Percentiles rank a stretch among this genome's conserved stretches.
Evolutionary conservation across 2,888 invertebrate species (phyloP).

Genomic region (Amphiduros pacificus): DNA sequence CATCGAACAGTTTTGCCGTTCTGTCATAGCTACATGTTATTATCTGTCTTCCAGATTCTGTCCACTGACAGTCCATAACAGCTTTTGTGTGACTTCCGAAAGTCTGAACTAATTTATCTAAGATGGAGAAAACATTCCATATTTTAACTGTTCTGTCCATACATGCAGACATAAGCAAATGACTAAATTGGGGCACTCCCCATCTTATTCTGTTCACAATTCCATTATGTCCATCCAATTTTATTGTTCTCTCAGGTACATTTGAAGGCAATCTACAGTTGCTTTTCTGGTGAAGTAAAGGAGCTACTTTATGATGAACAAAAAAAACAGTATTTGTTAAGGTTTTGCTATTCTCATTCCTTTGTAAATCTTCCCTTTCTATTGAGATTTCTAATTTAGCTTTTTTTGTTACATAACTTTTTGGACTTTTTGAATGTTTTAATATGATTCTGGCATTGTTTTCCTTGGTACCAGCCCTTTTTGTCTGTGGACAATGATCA

Average conservation of each 20-base stretch:
- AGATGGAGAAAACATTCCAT: conserved; percentile 52
- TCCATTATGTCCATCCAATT: conserved; percentile 38
- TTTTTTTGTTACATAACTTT: neutral
- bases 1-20: conserved; percentile 47
- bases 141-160: conserved; percentile 53
- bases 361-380: neutral
- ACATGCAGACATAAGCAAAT: conserved; percentile 52
- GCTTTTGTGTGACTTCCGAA: conserved; percentile 44
- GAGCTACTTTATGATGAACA: conserved; percentile 44
- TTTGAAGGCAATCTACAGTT: conserved; percentile 11
- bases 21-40: conserved; percentile 55
- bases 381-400: no score
- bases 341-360: neutral
- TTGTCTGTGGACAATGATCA: neutral
- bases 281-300: conserved; percentile 24
- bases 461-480: neutral
- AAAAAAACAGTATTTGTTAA: conserved; percentile 30
- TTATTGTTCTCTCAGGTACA: neutral
- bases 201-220: conserved; percentile 49
- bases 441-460: neutral
- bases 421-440: neutral
- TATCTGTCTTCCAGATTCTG: conserved; percentile 39
- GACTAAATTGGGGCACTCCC: conserved; percentile 46
- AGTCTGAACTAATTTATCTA: conserved; percentile 37
- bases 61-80: conserved; percentile 56